Evolutionary conservation across 2,888 invertebrate genomes (phyloP), one percentile per base, ranked within the genome.

Genomic region (Tinea pellionella): DNA sequence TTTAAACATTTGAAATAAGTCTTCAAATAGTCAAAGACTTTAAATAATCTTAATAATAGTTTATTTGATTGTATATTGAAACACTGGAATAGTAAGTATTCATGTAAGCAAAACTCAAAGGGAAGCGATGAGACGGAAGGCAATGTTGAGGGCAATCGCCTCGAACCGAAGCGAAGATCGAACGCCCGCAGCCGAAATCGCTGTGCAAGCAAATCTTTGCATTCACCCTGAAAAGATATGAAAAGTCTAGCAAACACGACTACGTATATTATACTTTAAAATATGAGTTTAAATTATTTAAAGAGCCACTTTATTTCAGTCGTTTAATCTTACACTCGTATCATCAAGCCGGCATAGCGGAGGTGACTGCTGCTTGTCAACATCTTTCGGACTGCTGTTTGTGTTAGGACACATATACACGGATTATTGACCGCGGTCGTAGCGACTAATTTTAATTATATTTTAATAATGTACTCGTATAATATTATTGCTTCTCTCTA

Each of bases 191-290:
- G 43, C 55, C 57, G 13, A 55, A 59, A 32, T 24, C 55, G 73
- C 75, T 72, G 71, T 69, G 71, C 72, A 75, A 75, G 77, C 77
- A 77, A 77, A 77, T 77, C 74, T 78, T 72, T 69, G 72, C 72
- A 75, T 77, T 76, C 74, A 72, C 66, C 64, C 64, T n/a, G 59
- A 19, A 65, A 67, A 74, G 74, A 78, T 80, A 80, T 78, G 77
- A 57, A 53, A 53, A 53, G 53, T 19, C 53, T 53, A 53, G 24
- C 24, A n/a, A 18, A 37, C 37, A 6, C 37, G 37, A 47, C 47
- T 47, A 8, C 8, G 9, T 47, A 42, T 12, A 4, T 42, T 47
- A 15, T 47, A 47, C 47, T 47, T 15, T 47, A 6, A 47, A 47
- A 47, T 47, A 47, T 37, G 37, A 37, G 9, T 6, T 37, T 2